These are phyloP conservation scores for Ailurus styani DNA, from an alignment of 2,113 vertebrate genomes.

Conservation along the genomic window DNA sequence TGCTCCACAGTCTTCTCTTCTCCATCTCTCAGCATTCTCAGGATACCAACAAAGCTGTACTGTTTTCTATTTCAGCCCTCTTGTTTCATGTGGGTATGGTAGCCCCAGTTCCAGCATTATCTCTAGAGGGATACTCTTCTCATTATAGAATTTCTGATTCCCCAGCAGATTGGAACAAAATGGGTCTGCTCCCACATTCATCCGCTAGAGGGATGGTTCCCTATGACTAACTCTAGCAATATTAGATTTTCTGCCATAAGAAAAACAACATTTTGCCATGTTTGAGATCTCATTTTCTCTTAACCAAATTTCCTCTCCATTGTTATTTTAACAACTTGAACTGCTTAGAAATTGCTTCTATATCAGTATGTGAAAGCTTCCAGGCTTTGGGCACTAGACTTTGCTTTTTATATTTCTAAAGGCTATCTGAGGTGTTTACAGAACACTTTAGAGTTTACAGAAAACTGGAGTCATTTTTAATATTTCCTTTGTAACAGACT, in stretches of 20 bases:
- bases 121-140: not conserved
- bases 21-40: not conserved
- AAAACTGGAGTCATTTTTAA: not conserved
- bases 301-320: not conserved
- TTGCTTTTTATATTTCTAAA: not conserved
- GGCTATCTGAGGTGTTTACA: not conserved
- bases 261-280: not conserved
- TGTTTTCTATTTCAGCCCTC: not conserved
- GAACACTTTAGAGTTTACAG: not conserved
- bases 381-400: not conserved
- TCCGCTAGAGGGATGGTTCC: not conserved
- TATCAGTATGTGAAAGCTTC: not conserved
- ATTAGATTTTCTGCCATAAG: no score
- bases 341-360: not conserved
- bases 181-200: fast-evolving
- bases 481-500: not conserved
- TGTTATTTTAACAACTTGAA: not conserved
- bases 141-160: not conserved
- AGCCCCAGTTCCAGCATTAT: not conserved
- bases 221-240: not conserved
- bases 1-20: not conserved
- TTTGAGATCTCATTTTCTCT: not conserved
- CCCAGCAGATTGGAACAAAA: not conserved
- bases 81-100: not conserved
- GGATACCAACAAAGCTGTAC: no score